Evolutionary conservation across 2,888 invertebrate genomes (phyloP), one percentile per base, ranked within the genome.

Genomic region (Achlya flavicornis): DNA sequence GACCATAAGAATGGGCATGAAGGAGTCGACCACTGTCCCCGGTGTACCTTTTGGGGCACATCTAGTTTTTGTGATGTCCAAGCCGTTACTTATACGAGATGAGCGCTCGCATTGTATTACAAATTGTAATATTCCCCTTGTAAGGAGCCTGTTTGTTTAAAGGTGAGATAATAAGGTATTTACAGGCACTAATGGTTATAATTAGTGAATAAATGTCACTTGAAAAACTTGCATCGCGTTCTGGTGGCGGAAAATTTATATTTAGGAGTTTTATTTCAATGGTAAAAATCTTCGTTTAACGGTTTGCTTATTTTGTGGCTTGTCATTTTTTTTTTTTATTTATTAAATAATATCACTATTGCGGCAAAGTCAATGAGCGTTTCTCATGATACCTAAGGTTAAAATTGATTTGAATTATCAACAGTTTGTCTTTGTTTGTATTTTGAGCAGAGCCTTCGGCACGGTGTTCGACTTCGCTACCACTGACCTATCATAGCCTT

Each of bases 41-140:
- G 67, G 65, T 63, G 66, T 66, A 66, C 82, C 81, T 72, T 84
- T 83, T 79, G 76, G 85, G 86, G 79, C 76, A 74, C 67, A 78
- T 69, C 89, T 69, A 87, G 82, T 90, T 90, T 90, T 90, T 90
- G 76, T 73, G 19, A 64, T 57, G 16, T 16, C 10, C 53, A 53
- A 53, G 53, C 16, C 16, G 48, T n/a, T 53, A 53, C 53, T 53
- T 53, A 53, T 19, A 53, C 19, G 19, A 65, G 69, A 68, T 66
- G 71, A 71, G 60, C 63, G 63, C 61, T 72, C 68, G 78, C 84
- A 90, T 90, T 91, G 91, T 91, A 90, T 90, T 88, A 90, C 92
- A 91, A 92, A 91, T 92, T 91, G 88, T 90, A 89, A 90, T 90
- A 90, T 79, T 76, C 79, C 67, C 77, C 74, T 70, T 73, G 71